phyloP scores from a whole-genome alignment of 2,797 vertebrate genomes.

The Poeciliopsis presidionis region DNA sequence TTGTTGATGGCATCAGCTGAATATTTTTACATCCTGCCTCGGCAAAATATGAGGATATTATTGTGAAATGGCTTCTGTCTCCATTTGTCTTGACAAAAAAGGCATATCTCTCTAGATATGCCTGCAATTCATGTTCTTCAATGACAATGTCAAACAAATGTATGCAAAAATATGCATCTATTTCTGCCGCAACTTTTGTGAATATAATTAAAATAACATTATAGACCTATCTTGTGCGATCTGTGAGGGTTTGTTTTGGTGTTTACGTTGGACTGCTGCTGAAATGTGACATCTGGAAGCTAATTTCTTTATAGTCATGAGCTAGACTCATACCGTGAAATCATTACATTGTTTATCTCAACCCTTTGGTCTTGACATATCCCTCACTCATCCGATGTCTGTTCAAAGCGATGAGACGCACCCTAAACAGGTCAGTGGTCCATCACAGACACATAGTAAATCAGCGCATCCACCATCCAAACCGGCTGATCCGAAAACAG shows the following conservation, averaged over 20 bases:
- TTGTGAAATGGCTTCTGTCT: constrained; percentile 20
- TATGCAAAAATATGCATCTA: neutral
- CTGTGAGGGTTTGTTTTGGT: neutral
- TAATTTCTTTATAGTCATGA: neutral
- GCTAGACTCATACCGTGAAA: neutral
- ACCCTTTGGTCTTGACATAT: neutral
- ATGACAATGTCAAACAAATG: constrained; percentile 7
- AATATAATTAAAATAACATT: neutral
- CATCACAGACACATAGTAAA: neutral
- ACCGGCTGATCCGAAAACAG: neutral
- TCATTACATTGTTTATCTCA: neutral
- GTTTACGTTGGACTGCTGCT: neutral
- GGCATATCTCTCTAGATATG: constrained; percentile 4
- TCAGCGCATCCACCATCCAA: neutral
- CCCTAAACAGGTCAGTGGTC: neutral
- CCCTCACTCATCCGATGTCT: neutral
- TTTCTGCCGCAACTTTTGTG: neutral
- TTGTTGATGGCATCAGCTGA: constrained; percentile 13
- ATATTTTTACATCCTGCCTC: neutral
- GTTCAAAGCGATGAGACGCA: neutral
- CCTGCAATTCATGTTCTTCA: constrained; percentile 2
- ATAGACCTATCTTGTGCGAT: neutral
- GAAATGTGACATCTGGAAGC: neutral
- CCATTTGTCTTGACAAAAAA: constrained; percentile 22
- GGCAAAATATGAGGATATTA: constrained; percentile 18